phyloP scores from a whole-genome alignment of 1,140 invertebrate genomes.

The Hyposmocoma kahamanoa region DNA sequence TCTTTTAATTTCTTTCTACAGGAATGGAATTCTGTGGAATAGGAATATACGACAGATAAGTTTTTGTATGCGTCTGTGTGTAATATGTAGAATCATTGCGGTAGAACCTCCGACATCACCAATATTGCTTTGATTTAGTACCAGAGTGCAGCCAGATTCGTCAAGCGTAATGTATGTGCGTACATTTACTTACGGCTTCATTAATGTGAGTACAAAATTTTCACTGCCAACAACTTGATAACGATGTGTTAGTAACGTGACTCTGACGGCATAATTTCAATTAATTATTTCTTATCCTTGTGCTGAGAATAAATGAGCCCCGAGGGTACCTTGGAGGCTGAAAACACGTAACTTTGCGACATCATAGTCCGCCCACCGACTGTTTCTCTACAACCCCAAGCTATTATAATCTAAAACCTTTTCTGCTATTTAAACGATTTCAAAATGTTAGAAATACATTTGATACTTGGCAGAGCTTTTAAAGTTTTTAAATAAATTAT shows the following conservation, averaged over 20 bases:
- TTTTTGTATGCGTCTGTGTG: background rate
- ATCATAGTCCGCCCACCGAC: slow-evolving; percentile 29
- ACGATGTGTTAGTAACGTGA: slow-evolving; percentile 8
- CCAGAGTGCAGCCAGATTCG: slow-evolving; percentile 31
- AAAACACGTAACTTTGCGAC: slow-evolving; percentile 54
- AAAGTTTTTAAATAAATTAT: slow-evolving; percentile 14
- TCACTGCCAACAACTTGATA: background rate
- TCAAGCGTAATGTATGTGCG: slow-evolving; percentile 25
- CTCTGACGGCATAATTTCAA: slow-evolving; percentile 41
- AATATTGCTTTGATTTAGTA: slow-evolving; percentile 48
- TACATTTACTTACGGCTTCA: background rate
- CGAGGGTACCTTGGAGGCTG: slow-evolving; percentile 34
- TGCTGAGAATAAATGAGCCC: slow-evolving; percentile 44
- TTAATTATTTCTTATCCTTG: slow-evolving; percentile 49
- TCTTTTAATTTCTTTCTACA: no score
- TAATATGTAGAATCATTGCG: slow-evolving; percentile 6
- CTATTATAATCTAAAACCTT: slow-evolving; percentile 47
- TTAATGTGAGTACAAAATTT: slow-evolving; percentile 10
- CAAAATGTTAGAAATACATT: slow-evolving; percentile 26
- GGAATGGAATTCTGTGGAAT: no score
- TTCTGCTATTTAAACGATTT: slow-evolving; percentile 41
- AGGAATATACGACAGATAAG: no score
- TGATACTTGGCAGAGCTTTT: slow-evolving; percentile 18
- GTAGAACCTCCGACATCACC: slow-evolving; percentile 19
- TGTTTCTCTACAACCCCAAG: slow-evolving; percentile 25